Base-by-base conservation (phyloP, 1,140 invertebrate species). In the Grapholita molesta region DNA sequence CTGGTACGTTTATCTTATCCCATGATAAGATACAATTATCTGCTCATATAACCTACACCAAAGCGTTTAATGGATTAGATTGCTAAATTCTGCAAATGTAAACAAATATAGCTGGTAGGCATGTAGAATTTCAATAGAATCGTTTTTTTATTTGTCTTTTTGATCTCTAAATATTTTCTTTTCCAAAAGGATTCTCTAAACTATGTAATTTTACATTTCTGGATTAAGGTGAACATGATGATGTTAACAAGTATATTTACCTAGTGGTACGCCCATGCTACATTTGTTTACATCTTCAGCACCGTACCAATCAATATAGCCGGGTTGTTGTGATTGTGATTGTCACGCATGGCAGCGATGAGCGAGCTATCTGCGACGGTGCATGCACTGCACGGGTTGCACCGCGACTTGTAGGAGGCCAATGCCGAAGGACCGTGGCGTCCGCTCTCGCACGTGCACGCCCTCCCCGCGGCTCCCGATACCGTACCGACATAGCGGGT, bases 401-500 rank as follows among this genome's bases (percentile, higher is more conserved):
- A 61, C n/a, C 24, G 55, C 53, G 15, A 61, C 55, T 61, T 61
- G 55, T 61, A 28, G 24, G 55, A 61, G 55, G 55, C 55, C 24
- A 61, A 61, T 61, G 55, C 55, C 55, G 55, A 15, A 61, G 55
- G 28, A 61, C 55, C 25, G 55, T 25, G 24, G 23, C 53, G 25
- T 61, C 55, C 24, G 55, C 55, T 25, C 55, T 15, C 55, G 74
- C 72, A 73, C 72, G 76, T 67, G 74, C 70, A 71, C 64, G 71
- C 64, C 70, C 68, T 30, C 25, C 55, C 55, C 55, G 55, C 61
- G 69, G 68, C 65, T 70, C 70, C 70, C 70, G 72, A 72, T 76
- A 75, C 79, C 76, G 70, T 72, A 74, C 71, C 74, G 74, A 76
- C 78, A 83, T 85, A 82, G 78, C 76, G 74, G 72, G 57, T 61